Percentiles rank a stretch among this genome's conserved stretches.
phyloP scores from a whole-genome alignment of 2,888 invertebrate species.

The Saturnia japonica region DNA sequence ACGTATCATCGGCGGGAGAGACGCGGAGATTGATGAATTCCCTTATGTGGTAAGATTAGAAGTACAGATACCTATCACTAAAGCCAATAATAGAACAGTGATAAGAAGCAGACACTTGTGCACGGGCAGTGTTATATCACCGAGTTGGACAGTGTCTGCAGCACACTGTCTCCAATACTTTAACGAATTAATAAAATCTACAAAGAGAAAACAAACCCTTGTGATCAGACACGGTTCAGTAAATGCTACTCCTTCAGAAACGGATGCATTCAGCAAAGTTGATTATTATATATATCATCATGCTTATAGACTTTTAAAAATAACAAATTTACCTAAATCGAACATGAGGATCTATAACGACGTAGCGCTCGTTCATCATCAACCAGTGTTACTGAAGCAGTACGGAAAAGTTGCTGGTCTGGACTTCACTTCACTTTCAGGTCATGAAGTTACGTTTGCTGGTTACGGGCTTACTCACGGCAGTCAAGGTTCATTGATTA shows the following conservation, averaged over 20 bases:
- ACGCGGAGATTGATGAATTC: not conserved
- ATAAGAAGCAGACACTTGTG: not conserved
- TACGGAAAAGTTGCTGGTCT: not conserved
- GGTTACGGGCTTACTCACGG: not conserved
- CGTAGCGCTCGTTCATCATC: not conserved
- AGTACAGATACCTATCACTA: not conserved
- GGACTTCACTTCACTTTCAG: not conserved
- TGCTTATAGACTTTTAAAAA: not conserved
- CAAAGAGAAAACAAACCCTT: not conserved
- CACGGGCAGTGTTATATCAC: not conserved
- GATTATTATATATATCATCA: slow-evolving; percentile 5
- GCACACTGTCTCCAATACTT: not conserved
- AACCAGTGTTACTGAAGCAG: not conserved
- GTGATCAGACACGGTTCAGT: not conserved
- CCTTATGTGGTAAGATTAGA: not conserved
- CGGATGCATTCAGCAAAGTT: not conserved
- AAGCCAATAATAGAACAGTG: not conserved
- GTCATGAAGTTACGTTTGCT: not conserved
- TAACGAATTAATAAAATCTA: too few relatives aligned
- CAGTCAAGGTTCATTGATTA: not conserved
- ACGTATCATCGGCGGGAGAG: slow-evolving; percentile 7
- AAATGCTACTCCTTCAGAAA: not conserved
- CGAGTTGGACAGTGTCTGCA: not conserved
- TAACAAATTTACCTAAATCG: too few relatives aligned
- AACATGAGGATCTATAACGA: not conserved